Conservation (phyloP, 2,113 vertebrate genomes). For the Opisthocomus hoazin region DNA sequence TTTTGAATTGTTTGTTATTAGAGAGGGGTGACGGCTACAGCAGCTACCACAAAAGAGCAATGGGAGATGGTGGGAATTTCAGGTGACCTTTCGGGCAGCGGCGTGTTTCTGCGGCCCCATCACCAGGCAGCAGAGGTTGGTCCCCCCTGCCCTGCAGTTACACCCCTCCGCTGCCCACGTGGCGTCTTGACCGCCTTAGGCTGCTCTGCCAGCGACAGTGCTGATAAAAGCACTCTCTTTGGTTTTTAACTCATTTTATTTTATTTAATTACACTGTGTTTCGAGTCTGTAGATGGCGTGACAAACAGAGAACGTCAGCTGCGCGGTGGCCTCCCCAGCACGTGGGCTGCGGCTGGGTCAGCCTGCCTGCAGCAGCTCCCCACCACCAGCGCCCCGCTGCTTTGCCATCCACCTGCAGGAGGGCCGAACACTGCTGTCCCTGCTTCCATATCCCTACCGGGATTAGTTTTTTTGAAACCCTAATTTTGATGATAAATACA, state of each 20-base stretch:
- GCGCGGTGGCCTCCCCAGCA: slow-evolving; percentile 59
- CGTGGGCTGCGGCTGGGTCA: slow-evolving; percentile 23
- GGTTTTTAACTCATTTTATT: neutral
- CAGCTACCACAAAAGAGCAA: neutral
- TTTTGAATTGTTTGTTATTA: neutral
- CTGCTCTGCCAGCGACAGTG: slow-evolving; percentile 46
- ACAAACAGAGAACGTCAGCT: slow-evolving; percentile 35
- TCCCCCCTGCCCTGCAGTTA: slow-evolving; percentile 63
- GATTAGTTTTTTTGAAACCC: neutral
- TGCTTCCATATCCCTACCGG: neutral
- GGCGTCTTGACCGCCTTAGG: slow-evolving; percentile 56
- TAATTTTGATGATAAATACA: neutral
- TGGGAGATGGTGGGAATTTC: neutral
- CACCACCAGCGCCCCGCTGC: too few species aligned
- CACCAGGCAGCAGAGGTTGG: slow-evolving; percentile 3
- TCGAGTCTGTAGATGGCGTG: slow-evolving; percentile 17
- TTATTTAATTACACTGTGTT: neutral
- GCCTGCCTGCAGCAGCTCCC: neutral
- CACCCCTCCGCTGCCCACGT: slow-evolving; percentile 14
- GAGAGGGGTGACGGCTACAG: neutral
- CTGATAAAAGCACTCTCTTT: slow-evolving; percentile 22
- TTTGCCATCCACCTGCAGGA: neutral
- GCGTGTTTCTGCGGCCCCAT: neutral
- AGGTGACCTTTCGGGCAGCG: neutral
- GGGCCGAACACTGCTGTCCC: fast-evolving